Evolutionary conservation across 1,140 invertebrate species (phyloP), one percentile per base, ranked within the genome.

Genomic region (Dysdera silvatica): DNA sequence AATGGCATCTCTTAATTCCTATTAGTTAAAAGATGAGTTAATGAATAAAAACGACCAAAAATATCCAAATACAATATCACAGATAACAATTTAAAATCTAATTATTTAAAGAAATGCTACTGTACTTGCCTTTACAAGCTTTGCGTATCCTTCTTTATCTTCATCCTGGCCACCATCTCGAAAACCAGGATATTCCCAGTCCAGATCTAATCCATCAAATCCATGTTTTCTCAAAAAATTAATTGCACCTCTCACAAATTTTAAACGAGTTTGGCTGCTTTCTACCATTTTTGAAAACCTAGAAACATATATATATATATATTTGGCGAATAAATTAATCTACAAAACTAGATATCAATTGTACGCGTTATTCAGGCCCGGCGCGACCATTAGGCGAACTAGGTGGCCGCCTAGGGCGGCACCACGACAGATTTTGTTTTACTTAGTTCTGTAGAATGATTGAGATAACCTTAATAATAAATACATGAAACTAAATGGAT

Each of bases 141-240:
- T 82, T 7, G 91, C 88, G 74, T 96, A 98, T 75, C 94, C 91
- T 67, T 89, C 84, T 61, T 84, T 85, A 74, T 98, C 94, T 47
- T 87, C 84, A 0, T 90, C 83, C 70, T 93, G 91, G 60, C 89
- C 88, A 12, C 94, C 94, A 73, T 96, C 93, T 40, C 93, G 79
- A 74, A 87, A 85, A 0, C 87, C 87, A 0, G 94, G 94, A 79
- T 97, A 97, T 73, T 96, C 93, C 92, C 93, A 98, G 74, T 96
- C 93, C 67, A 98, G 79, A 77, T 98, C 94, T 23, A 98, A 81
- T 8, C 95, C 95, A 77, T 98, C 93, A 74, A 98, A 98, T 69
- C 90, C 87, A 74, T 95, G 89, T 71, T 91, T 85, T 66, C 93
- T 80, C 47, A 96, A 79, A 73, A 95, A 96, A 75, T 87, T 87